A percentile compares a stretch with the other conserved stretches of the same genome.
These are phyloP conservation scores for Staurois parvus DNA, from an alignment of 2,797 vertebrate species.

Conservation along the genomic window DNA sequence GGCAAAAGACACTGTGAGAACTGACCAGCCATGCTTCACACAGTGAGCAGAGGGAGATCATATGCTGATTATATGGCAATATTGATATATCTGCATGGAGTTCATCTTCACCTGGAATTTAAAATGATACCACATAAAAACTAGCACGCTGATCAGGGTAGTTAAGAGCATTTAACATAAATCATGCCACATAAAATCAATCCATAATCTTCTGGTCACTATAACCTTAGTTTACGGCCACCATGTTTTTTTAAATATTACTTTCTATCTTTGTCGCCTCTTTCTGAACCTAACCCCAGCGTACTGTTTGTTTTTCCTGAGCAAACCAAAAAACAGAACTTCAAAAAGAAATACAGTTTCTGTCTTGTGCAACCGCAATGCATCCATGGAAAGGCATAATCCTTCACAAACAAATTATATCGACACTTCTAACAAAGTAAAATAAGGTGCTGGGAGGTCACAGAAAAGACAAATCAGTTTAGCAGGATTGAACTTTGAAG, in stretches of 20 bases:
- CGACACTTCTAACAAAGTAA: constrained; percentile 32
- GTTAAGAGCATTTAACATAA: too few species aligned
- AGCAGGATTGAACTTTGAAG: constrained; percentile 47
- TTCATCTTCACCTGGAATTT: too few species aligned
- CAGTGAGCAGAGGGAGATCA: too few species aligned
- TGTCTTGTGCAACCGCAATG: background rate
- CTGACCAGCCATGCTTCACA: too few species aligned
- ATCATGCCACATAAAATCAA: too few species aligned
- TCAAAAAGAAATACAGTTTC: constrained; percentile 9
- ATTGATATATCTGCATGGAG: too few species aligned
- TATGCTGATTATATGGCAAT: too few species aligned
- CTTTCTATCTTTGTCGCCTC: background rate
- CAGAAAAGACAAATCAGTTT: constrained; percentile 19
- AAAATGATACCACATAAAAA: too few species aligned
- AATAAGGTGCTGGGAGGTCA: constrained; percentile 19
- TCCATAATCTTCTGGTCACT: too few species aligned
- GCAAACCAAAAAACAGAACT: background rate
- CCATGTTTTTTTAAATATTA: background rate
- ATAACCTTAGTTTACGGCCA: too few species aligned
- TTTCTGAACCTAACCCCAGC: constrained; percentile 3
- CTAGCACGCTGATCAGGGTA: too few species aligned
- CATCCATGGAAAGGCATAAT: constrained; percentile 16
- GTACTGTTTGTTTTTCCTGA: constrained; percentile 23
- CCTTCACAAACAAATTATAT: constrained; percentile 25
- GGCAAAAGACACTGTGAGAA: too few species aligned